Evolutionary conservation across 2,113 vertebrate genomes (phyloP), one percentile per base, ranked within the genome.

Genomic region (Ptilorrhoa leucosticta): DNA sequence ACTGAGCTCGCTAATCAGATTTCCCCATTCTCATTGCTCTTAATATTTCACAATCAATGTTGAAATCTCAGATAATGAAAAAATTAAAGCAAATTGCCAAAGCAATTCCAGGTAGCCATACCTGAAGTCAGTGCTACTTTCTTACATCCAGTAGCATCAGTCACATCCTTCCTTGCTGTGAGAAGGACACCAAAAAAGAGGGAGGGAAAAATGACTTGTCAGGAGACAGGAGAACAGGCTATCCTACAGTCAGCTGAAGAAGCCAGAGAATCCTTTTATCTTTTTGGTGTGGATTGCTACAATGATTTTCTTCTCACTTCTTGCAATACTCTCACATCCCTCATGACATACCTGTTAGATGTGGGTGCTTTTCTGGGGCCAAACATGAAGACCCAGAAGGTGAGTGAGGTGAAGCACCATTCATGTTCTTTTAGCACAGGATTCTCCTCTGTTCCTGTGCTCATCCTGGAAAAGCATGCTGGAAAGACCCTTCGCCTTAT

Each of bases 161-260:
- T 37, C 13, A 26, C 21, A 83, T 66, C 14, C 35, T 13, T 85
- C 18, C 21, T 84, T 72, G 37, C 26, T 65, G 10, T 39, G 37
- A 75, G 28, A 22, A 66, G 35, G 54, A 66, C 35, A 70, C 9
- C 15, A 66, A 35, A 69, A 68, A 47, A 28, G 11, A 83, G 40
- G 33, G 15, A 58, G 17, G 20, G 37, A 82, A 69, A 90, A 83
- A 77, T 22, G 7, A 13, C 15, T 37, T 28, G 22, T 21, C 39
- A 81, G 28, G 37, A n/a, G 0, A 0, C 18, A 64, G 27, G 11
- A 83, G 48, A 75, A 68, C 0, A 7, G 37, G 13, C 22, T 73
- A 54, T 19, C 19, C 23, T 37, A 54, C 30, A 68, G 23, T 18
- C 28, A 16, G 9, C 26, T 60, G 48, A 91, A 75, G 56, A 71